A percentile compares a stretch with the other conserved stretches of the same genome.
Evolutionary conservation across 2,797 vertebrate genomes (phyloP).

Genomic region (Gobio occitaniae): DNA sequence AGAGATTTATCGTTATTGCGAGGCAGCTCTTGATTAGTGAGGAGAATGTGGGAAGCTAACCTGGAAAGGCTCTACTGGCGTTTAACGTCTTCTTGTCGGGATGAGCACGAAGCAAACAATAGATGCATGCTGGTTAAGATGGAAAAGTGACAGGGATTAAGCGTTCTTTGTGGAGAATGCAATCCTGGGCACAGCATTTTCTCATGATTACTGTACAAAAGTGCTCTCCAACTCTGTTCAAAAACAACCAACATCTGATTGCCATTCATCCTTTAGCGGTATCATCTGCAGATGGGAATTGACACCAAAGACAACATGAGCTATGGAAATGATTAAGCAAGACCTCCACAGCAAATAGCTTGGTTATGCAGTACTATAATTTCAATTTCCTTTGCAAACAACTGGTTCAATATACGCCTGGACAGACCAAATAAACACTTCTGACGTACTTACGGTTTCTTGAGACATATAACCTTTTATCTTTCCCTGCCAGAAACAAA

Average conservation of each 20-base stretch:
- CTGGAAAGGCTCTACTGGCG: conserved; percentile 55
- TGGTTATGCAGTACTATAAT: conserved; percentile 44
- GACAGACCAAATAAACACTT: conserved; percentile 48
- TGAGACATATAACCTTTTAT: conserved; percentile 38
- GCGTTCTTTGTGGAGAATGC: conserved; percentile 35
- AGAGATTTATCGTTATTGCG: conserved; percentile 67
- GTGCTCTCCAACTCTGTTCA: conserved; percentile 7
- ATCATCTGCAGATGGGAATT: conserved; percentile 37
- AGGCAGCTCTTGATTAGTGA: conserved; percentile 61
- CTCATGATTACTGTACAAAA: conserved; percentile 36
- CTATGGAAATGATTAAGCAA: conserved; percentile 38
- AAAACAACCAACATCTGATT: conserved; percentile 55
- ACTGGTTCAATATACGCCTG: conserved; percentile 41
- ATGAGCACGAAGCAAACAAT: conserved; percentile 42
- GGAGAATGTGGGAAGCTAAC: conserved; percentile 57
- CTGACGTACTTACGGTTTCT: conserved; percentile 33
- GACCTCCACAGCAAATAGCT: conserved; percentile 35
- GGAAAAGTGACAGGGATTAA: conserved; percentile 48
- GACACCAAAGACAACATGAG: conserved; percentile 52
- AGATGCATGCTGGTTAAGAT: conserved; percentile 28
- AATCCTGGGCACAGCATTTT: conserved; percentile 30
- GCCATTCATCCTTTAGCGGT: conserved; percentile 31
- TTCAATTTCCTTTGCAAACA: conserved; percentile 45
- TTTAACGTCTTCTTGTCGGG: conserved; percentile 55
- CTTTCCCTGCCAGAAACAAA: conserved; percentile 46